Base-by-base conservation (phyloP, 2,113 vertebrate genomes). In the Orthonyx spaldingii region DNA sequence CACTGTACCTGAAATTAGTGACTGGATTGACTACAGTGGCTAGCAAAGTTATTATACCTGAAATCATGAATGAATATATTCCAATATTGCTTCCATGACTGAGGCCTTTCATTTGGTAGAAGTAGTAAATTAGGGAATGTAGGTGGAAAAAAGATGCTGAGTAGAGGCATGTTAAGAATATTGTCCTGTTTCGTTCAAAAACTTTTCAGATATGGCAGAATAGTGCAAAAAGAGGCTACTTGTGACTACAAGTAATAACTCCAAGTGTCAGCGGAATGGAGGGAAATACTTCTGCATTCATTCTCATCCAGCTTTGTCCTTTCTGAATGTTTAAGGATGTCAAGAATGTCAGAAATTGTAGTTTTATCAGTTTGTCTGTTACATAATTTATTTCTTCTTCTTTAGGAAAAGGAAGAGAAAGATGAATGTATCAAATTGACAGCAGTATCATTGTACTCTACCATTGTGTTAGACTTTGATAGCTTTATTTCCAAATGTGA, bases 351-450 rank as follows among this genome's bases (percentile, higher is more conserved):
- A 85, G 64, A 96, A 84, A 75, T 13, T 42, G 41, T 42, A 72
- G 75, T 82, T 94, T 96, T 96, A 77, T 80, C 33, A 68, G 26
- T 88, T 95, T 95, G 30, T 52, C 63, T 95, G 32, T 88, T 95
- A 85, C 57, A 84, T 88, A 90, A 89, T 96, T 94, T 64, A 78
- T 93, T 94, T 95, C 27, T 94, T 78, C 70, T 71, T 76, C 41
- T 69, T 80, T 35, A 68, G 37, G 33, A 65, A 76, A 85, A 80
- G 65, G 37, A 72, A 90, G 41, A 66, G 50, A 93, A 90, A 91
- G 33, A 74, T 49, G 6, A 60, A 39, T 77, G 19, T 87, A 75
- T 77, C 59, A 93, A 77, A 82, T 24, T 84, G 87, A 78, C 70
- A 94, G 56, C 52, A 78, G 28, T 75, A 91, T 63, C 59, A 33